Evolutionary conservation across 2,113 vertebrate species (phyloP).

Genomic region (Muntiacus reevesi): DNA sequence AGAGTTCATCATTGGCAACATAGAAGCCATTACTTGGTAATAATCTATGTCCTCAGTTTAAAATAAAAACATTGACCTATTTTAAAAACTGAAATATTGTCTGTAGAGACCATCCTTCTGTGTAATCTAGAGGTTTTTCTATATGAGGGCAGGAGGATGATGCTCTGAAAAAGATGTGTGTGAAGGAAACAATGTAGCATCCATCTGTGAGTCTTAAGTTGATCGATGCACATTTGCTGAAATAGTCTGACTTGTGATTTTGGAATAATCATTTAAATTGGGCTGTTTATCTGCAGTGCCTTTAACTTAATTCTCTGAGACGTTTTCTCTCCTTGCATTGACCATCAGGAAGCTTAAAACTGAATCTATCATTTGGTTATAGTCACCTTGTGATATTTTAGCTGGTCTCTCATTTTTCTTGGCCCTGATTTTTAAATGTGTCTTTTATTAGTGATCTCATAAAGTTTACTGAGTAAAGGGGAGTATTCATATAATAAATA

Average conservation of each 20-base stretch:
- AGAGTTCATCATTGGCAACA: background rate
- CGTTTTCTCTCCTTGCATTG: background rate
- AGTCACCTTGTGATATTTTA: background rate
- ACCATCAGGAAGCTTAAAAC: background rate
- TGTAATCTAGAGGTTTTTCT: background rate
- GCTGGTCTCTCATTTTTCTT: background rate
- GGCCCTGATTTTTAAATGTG: background rate
- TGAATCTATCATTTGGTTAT: background rate
- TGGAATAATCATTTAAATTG: background rate
- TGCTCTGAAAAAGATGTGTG: background rate
- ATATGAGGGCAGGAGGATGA: background rate
- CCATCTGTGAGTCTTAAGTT: background rate
- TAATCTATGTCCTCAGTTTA: background rate
- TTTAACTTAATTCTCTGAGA: background rate
- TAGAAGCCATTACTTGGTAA: background rate
- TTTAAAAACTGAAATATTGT: background rate
- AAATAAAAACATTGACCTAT: background rate
- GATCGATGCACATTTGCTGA: background rate
- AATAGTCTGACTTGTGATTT: background rate
- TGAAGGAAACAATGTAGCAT: background rate
- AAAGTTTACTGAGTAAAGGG: background rate
- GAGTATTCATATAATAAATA: background rate
- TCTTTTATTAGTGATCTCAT: constrained; percentile 6
- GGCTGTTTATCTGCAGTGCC: background rate
- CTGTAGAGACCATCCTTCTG: background rate